phyloP scores from a whole-genome alignment of 2,113 vertebrate species.

The Addax nasomaculatus region DNA sequence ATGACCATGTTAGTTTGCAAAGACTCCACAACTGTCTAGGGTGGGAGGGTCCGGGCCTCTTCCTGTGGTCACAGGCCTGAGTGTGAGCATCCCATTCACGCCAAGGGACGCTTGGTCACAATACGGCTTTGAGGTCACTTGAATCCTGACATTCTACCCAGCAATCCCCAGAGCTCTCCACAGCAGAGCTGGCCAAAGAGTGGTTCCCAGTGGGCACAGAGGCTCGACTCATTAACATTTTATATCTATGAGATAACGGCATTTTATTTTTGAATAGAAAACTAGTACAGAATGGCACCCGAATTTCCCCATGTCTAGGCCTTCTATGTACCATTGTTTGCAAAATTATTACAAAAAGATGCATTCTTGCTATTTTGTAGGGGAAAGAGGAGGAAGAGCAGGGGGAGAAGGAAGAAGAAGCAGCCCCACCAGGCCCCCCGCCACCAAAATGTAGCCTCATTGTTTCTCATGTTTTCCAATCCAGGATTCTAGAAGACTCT shows the following conservation, averaged over 20 bases:
- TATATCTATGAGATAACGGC: slow-evolving; percentile 24
- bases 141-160: slow-evolving; percentile 49
- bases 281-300: slow-evolving; percentile 45
- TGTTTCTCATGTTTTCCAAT: background rate
- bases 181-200: background rate
- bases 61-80: background rate
- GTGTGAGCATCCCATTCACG: slow-evolving; percentile 15
- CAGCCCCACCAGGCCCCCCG: background rate
- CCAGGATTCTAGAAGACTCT: background rate
- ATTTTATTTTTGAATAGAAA: slow-evolving; percentile 58
- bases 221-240: slow-evolving; percentile 33
- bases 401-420: background rate
- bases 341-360: slow-evolving; percentile 54
- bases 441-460: background rate
- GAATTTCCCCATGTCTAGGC: background rate
- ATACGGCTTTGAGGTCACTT: slow-evolving; percentile 61
- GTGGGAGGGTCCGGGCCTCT: background rate
- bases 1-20: background rate
- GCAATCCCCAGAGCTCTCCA: background rate
- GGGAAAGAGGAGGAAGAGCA: background rate
- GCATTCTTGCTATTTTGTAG: slow-evolving; percentile 38
- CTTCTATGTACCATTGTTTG: slow-evolving; percentile 54
- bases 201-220: slow-evolving; percentile 23
- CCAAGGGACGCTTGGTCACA: slow-evolving; percentile 34
- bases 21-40: background rate